A percentile compares a stretch with the other conserved stretches of the same genome.
Evolutionary conservation across 37 sponge, comb jelly and placozoan genomes (phyloP).

Genomic region (Ianthella basta): DNA sequence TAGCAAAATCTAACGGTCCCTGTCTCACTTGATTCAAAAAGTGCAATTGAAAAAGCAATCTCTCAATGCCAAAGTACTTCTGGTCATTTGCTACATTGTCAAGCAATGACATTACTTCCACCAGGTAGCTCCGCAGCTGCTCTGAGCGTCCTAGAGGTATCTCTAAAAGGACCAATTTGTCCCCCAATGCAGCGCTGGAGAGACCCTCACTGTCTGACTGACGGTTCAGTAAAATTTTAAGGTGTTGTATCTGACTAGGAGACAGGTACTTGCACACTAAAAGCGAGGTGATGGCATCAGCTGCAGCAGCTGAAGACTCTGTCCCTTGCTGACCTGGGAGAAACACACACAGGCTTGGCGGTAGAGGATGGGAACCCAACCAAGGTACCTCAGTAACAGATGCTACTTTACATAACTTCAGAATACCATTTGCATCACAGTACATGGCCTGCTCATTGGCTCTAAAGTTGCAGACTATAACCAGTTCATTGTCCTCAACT

Average conservation of each 20-base stretch:
- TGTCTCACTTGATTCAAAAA: background rate
- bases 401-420: background rate
- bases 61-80: slow-evolving; percentile 16
- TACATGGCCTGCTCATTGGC: slow-evolving; percentile 3
- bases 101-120: background rate
- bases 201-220: too few species aligned
- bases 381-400: background rate
- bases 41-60: slow-evolving; percentile 20
- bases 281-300: background rate
- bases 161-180: background rate
- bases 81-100: background rate
- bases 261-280: slow-evolving; percentile 13
- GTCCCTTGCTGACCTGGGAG: background rate
- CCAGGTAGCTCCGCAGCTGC: background rate
- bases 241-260: background rate
- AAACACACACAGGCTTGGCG: background rate
- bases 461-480: slow-evolving; percentile 12
- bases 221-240: background rate
- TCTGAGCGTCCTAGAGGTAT: background rate
- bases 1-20: too few species aligned
- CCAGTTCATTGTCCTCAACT: background rate
- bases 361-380: background rate
- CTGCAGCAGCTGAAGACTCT: background rate
- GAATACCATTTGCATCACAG: slow-evolving; percentile 9
- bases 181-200: background rate